phyloP scores from a whole-genome alignment of 2,113 vertebrate species.

The Rhinolophus sinicus region DNA sequence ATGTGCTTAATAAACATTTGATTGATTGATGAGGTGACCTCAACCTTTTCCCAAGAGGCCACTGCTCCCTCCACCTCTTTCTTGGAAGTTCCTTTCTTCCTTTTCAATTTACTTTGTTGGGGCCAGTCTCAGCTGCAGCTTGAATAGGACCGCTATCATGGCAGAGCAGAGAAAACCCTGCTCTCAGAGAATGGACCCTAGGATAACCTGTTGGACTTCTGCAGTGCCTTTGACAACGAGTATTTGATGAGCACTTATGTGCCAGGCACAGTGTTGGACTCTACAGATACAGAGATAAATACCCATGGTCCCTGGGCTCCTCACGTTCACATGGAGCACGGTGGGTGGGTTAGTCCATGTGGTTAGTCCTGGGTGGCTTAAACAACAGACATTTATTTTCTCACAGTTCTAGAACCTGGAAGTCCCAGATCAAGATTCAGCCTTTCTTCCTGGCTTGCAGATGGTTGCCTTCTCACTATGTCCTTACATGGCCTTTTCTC shows the following conservation, averaged over 20 bases:
- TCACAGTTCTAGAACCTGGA: not conserved
- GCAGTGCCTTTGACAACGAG: not conserved
- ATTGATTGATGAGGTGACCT: not conserved
- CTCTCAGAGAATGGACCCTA: not conserved
- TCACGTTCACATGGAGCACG: not conserved
- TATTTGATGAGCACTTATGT: not conserved
- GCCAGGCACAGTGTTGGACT: not conserved
- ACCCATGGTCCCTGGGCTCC: not conserved
- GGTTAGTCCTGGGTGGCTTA: not conserved
- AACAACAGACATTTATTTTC: not conserved
- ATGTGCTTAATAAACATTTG: not conserved
- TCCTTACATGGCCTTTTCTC: not conserved
- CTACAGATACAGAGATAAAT: not conserved
- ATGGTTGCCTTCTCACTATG: not conserved
- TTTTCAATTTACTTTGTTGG: not conserved
- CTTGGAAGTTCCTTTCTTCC: not conserved
- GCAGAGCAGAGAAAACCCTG: not conserved
- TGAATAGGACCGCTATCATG: not conserved
- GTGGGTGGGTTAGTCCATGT: not conserved
- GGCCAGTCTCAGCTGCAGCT: not conserved
- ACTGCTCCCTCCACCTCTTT: not conserved
- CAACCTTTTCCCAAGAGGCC: not conserved
- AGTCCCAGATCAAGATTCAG: not conserved
- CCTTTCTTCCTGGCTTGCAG: not conserved
- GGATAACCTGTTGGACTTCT: not conserved